A percentile compares a stretch with the other conserved stretches of the same genome.
Conservation (phyloP, 2,888 invertebrate genomes). For the Drepana falcataria region DNA sequence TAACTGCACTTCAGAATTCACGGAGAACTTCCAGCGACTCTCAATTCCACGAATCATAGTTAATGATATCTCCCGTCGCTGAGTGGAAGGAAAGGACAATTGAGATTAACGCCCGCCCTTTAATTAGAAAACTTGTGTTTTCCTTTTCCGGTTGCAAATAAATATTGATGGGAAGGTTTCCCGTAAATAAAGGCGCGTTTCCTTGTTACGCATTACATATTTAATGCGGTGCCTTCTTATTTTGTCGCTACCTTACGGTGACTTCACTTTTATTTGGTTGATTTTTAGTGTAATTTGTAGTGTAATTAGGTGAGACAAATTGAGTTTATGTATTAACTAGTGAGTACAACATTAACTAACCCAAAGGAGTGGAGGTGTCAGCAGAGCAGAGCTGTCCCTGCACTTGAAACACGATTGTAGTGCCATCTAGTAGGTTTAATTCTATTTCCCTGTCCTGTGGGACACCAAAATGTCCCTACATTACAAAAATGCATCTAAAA, state of each 20-base stretch:
- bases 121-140: conserved; percentile 51
- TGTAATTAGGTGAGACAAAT: background rate
- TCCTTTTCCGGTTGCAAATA: conserved; percentile 21
- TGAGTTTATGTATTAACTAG: too few species aligned
- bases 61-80: conserved; percentile 33
- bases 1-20: too few species aligned
- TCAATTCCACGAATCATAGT: conserved; percentile 17
- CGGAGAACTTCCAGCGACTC: too few species aligned
- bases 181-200: conserved; percentile 9
- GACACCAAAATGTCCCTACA: too few species aligned
- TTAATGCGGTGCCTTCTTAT: background rate
- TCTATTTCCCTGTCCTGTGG: too few species aligned
- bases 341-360: too few species aligned
- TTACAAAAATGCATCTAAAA: too few species aligned
- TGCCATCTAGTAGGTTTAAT: too few species aligned
- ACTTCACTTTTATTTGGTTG: background rate
- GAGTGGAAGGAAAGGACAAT: conserved; percentile 27
- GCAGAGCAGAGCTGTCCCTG: too few species aligned
- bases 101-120: conserved; percentile 52
- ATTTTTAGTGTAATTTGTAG: background rate
- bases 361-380: too few species aligned
- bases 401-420: too few species aligned
- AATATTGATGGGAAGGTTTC: conserved; percentile 30
- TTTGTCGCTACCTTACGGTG: background rate
- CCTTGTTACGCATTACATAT: background rate